These are phyloP conservation scores for Cryptus viduatorius DNA, from an alignment of 2,888 invertebrate species.

Conservation along the genomic window DNA sequence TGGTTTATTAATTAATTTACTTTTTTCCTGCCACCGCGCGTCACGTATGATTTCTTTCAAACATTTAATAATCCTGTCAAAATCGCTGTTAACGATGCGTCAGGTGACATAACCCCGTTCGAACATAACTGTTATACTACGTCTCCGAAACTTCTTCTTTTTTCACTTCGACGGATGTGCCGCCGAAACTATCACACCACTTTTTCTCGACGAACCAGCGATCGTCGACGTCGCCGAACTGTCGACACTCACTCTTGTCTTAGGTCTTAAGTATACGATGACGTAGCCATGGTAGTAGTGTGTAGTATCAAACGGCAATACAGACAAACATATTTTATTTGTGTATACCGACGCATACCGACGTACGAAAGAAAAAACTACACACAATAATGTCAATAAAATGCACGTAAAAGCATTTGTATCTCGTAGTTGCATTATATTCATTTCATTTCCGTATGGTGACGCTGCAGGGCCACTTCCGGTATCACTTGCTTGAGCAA, in stretches of 20 bases:
- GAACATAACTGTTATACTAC: constrained; percentile 43
- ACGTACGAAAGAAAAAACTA: no score
- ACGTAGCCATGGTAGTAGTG: background rate
- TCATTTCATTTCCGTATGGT: background rate
- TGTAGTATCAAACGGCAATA: background rate
- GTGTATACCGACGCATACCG: background rate
- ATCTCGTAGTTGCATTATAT: background rate
- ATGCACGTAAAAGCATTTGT: background rate
- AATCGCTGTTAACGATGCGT: constrained; percentile 23
- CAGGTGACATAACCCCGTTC: constrained; percentile 63
- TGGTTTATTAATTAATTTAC: background rate
- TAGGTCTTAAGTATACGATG: background rate
- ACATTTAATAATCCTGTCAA: constrained; percentile 46
- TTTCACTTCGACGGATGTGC: no score
- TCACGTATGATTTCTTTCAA: constrained; percentile 11
- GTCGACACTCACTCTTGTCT: background rate
- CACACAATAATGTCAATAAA: no score
- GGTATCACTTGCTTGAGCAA: background rate
- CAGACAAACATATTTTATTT: background rate
- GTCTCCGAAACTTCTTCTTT: no score
- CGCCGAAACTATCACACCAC: constrained; percentile 65
- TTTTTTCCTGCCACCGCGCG: background rate
- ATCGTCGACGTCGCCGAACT: constrained; percentile 14
- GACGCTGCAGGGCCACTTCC: background rate
- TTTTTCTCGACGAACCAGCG: constrained; percentile 67